These are phyloP conservation scores for Oncorhynchus clarkii DNA, from an alignment of 2,113 vertebrate species.

Conservation along the genomic window DNA sequence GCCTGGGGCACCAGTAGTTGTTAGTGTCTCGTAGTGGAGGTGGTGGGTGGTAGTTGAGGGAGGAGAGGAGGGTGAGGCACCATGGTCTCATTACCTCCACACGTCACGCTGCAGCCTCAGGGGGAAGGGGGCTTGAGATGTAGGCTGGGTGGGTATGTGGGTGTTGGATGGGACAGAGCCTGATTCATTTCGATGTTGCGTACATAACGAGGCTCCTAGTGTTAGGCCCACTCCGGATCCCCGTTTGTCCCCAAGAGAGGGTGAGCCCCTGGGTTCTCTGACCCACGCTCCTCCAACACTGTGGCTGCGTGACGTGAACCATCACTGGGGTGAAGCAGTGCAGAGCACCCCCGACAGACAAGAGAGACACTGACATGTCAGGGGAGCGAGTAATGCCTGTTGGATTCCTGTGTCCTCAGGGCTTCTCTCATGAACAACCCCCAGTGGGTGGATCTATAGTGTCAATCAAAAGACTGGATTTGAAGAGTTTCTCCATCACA, in stretches of 20 bases:
- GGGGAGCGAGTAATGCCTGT: constrained; percentile 14
- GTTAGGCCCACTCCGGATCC: not conserved
- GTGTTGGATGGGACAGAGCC: constrained; percentile 8
- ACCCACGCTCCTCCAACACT: not conserved
- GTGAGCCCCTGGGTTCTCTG: not conserved
- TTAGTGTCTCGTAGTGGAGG: constrained; percentile 35
- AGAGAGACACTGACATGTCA: constrained; percentile 16
- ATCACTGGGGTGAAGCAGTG: not conserved
- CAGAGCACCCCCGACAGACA: not conserved
- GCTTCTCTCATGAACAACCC: not conserved
- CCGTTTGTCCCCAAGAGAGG: constrained; percentile 2
- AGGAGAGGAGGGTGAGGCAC: not conserved
- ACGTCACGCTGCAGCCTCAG: not conserved
- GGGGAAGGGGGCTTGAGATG: not conserved
- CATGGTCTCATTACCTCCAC: constrained; percentile 45
- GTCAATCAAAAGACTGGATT: not conserved
- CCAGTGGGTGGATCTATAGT: not conserved
- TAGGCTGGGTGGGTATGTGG: constrained; percentile 9
- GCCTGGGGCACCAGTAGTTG: constrained; percentile 43
- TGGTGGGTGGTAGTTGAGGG: constrained; percentile 29
- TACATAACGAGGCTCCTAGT: constrained; percentile 37
- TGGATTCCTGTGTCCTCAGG: not conserved
- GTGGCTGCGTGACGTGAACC: not conserved
- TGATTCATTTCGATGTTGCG: constrained; percentile 30
- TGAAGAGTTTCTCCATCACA: not conserved